phyloP scores from a whole-genome alignment of 2,888 invertebrate species.

The Dicycla oo region DNA sequence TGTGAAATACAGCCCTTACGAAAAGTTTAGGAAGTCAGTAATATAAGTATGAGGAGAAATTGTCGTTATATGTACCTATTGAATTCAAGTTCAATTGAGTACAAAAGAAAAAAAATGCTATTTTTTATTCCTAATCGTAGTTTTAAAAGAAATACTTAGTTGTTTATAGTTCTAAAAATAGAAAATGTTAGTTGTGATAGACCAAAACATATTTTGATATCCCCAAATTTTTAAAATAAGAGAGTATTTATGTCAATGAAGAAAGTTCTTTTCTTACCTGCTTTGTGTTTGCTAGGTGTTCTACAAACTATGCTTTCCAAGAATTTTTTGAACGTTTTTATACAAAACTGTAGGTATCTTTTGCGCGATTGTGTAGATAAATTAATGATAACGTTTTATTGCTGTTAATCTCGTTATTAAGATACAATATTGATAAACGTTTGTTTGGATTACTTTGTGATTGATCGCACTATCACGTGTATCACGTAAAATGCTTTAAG shows the following conservation, averaged over 20 bases:
- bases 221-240: not conserved
- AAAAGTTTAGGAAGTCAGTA: not conserved
- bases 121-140: not conserved
- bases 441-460: conserved; percentile 51
- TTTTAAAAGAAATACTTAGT: not conserved
- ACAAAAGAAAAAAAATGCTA: not conserved
- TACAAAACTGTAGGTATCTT: conserved; percentile 51
- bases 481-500: not conserved
- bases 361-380: not conserved
- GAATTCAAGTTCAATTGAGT: not conserved
- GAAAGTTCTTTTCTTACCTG: conserved; percentile 46
- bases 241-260: too few relatives aligned
- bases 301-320: conserved; percentile 50
- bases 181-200: not conserved
- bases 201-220: not conserved
- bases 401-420: conserved; percentile 50
- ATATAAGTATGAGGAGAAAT: not conserved
- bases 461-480: conserved; percentile 28
- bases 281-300: conserved; percentile 53
- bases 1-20: not conserved
- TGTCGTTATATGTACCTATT: not conserved
- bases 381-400: conserved; percentile 43
- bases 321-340: conserved; percentile 26
- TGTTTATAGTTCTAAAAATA: not conserved
- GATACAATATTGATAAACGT: conserved; percentile 42